phyloP scores from a whole-genome alignment of 2,888 invertebrate species.

The Germaria angustata region DNA sequence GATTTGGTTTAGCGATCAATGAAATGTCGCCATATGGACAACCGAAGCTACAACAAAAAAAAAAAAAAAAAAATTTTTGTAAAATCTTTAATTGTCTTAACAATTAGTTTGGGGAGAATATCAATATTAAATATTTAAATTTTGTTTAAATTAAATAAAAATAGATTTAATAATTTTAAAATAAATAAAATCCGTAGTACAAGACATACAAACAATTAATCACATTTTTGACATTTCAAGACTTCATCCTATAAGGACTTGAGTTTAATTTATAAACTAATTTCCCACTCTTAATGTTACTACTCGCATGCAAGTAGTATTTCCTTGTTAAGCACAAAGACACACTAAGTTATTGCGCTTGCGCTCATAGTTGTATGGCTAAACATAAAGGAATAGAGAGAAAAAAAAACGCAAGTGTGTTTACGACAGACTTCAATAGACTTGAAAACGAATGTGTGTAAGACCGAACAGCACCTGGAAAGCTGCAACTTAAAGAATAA shows the following conservation, averaged over 20 bases:
- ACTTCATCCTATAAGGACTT: not conserved
- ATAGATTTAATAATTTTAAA: too few relatives aligned
- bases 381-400: slow-evolving; percentile 36
- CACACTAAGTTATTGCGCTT: slow-evolving; percentile 31
- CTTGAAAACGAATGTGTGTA: not conserved
- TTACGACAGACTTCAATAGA: slow-evolving; percentile 11
- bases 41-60: too few relatives aligned
- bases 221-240: not conserved
- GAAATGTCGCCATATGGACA: too few relatives aligned
- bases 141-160: too few relatives aligned
- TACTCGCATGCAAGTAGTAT: not conserved
- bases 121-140: too few relatives aligned
- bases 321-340: slow-evolving; percentile 40
- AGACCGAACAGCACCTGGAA: slow-evolving; percentile 43
- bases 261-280: slow-evolving; percentile 28
- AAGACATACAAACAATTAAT: slow-evolving; percentile 1
- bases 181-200: not conserved
- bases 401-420: slow-evolving; percentile 11
- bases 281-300: slow-evolving; percentile 2
- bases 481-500: slow-evolving; percentile 33
- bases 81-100: too few relatives aligned
- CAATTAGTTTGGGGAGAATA: too few relatives aligned
- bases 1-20: too few relatives aligned
- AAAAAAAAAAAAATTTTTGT: too few relatives aligned
- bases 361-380: slow-evolving; percentile 37